Percentiles rank a stretch among this genome's conserved stretches.
These are phyloP conservation scores for Buteo buteo DNA, from an alignment of 2,113 vertebrate species.

Conservation along the genomic window DNA sequence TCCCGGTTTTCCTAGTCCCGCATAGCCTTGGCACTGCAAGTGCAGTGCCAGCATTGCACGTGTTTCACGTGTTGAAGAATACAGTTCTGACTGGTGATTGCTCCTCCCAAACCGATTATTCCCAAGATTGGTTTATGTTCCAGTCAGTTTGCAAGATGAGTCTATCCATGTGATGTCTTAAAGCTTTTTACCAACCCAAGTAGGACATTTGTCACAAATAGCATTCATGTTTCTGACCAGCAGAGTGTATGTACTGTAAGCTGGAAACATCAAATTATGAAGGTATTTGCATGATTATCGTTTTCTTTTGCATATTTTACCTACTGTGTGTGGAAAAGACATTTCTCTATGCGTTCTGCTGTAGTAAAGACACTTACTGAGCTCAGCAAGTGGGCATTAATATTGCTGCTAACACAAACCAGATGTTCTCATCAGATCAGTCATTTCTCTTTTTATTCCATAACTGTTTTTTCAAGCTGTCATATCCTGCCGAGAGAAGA, in stretches of 20 bases:
- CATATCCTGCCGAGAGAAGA: constrained; percentile 24
- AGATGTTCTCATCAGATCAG: constrained; percentile 60
- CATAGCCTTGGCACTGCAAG: neutral
- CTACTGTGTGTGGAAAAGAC: neutral
- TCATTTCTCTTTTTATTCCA: constrained; percentile 39
- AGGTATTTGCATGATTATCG: neutral
- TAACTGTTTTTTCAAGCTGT: constrained; percentile 41
- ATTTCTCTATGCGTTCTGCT: neutral
- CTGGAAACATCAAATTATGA: neutral
- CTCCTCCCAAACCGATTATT: neutral
- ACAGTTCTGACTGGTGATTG: neutral
- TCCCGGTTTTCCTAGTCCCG: neutral
- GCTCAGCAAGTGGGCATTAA: constrained; percentile 5
- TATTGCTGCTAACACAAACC: constrained; percentile 45
- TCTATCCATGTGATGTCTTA: neutral
- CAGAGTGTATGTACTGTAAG: neutral
- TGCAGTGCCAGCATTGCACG: accelerated
- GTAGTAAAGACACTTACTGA: neutral
- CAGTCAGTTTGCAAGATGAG: neutral
- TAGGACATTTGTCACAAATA: neutral
- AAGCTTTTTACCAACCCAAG: neutral
- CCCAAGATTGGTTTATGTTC: neutral
- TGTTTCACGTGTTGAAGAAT: accelerated
- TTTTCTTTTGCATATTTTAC: neutral
- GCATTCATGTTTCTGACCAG: neutral